Percentiles rank a stretch among this genome's conserved stretches.
Conservation (phyloP, 1,140 invertebrate genomes). For the Drosophila tristis region DNA sequence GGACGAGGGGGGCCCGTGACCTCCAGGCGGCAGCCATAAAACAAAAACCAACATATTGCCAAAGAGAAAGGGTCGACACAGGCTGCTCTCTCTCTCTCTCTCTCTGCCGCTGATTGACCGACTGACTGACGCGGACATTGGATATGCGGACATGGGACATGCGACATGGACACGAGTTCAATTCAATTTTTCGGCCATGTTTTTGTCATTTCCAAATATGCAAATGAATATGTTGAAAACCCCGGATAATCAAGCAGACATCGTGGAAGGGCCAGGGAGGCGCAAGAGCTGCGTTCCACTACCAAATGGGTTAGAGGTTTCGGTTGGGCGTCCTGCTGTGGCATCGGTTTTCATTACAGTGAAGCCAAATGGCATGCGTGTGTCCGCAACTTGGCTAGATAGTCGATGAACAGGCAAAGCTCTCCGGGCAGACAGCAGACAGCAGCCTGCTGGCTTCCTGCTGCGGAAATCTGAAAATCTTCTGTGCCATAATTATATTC, state of each 20-base stretch:
- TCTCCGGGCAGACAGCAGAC: no score
- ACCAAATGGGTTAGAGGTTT: not conserved
- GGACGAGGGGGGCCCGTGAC: conserved; percentile 18
- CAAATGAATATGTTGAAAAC: conserved; percentile 76
- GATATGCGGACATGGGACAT: conserved; percentile 38
- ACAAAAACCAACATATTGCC: conserved; percentile 59
- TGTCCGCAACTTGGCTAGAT: not conserved
- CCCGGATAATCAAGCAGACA: conserved; percentile 55
- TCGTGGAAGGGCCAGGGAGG: not conserved
- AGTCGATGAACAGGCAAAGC: no score
- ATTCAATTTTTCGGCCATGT: conserved; percentile 81
- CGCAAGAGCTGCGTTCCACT: not conserved
- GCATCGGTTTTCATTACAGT: not conserved
- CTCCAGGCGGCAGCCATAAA: conserved; percentile 48
- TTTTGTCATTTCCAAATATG: conserved; percentile 81
- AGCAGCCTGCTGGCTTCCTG: no score
- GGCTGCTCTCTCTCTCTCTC: conserved; percentile 4
- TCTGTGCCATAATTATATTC: no score
- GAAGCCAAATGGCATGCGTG: not conserved
- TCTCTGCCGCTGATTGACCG: conserved; percentile 45
- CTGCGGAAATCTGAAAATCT: no score
- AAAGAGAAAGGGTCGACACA: conserved; percentile 11
- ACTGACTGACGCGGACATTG: conserved; percentile 39
- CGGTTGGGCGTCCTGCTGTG: no score
- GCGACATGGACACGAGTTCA: conserved; percentile 69